Percentiles rank a stretch among this genome's conserved stretches.
Evolutionary conservation across 2,113 vertebrate species (phyloP).

Genomic region (Percina caprodes): DNA sequence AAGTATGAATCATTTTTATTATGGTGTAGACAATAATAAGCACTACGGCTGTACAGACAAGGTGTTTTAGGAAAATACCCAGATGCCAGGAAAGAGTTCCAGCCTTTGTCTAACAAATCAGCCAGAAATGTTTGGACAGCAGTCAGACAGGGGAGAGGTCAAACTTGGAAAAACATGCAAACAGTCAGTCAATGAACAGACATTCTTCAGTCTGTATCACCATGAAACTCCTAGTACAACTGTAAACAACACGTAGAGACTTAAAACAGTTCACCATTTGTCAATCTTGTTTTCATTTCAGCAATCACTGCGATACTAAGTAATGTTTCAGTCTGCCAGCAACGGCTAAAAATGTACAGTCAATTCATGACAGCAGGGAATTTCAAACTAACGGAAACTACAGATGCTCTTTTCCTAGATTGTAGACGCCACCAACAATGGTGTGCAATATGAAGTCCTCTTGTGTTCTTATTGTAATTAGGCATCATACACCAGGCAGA

Average conservation of each 20-base stretch:
- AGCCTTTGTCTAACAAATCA: constrained; percentile 35
- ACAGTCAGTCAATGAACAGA: neutral
- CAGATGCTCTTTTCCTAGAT: neutral
- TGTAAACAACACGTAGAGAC: constrained; percentile 4
- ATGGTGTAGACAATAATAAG: neutral
- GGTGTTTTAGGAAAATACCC: constrained; percentile 31
- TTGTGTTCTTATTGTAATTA: neutral
- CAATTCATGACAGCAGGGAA: constrained; percentile 7
- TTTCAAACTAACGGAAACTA: constrained; percentile 12
- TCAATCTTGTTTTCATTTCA: neutral
- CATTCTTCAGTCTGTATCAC: constrained; percentile 4
- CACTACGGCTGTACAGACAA: neutral
- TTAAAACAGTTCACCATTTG: neutral
- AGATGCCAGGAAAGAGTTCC: constrained; percentile 28
- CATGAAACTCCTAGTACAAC: neutral
- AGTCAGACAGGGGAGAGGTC: constrained; percentile 15
- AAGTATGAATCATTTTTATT: constrained; percentile 8
- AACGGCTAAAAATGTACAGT: neutral
- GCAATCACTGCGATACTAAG: neutral
- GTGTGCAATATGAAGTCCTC: neutral
- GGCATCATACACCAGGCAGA: neutral
- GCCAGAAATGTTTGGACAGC: constrained; percentile 48
- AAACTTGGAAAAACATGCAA: constrained; percentile 19
- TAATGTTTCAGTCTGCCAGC: neutral
- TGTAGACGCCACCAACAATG: neutral